Base-by-base conservation (phyloP, 2,888 invertebrate species). In the Junonia oenone region DNA sequence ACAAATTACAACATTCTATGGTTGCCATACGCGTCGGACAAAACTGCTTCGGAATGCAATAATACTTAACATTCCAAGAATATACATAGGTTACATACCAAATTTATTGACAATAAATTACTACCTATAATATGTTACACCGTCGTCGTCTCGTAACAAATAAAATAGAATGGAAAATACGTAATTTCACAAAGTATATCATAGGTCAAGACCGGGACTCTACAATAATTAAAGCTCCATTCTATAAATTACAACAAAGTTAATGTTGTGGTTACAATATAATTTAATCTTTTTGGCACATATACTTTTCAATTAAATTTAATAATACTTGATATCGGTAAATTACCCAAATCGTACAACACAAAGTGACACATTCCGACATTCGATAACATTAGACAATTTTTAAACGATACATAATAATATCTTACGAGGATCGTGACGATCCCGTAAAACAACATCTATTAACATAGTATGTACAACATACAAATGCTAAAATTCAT, bases 191-290 rank as follows among this genome's bases (percentile, higher is more conserved):
- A 17, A 48, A 49, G 48, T 45, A 51, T 38, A 43, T 45, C 19
- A 71, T 72, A 70, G 65, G 63, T 68, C 71, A 81, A 79, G 78
- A 81, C 76, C 75, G 67, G 78, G 74, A 81, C 81, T 83, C 85
- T 84, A 85, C 79, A 76, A 84, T 89, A 87, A 86, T 90, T 90
- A 90, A 90, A 90, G 89, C 89, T 90, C 84, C 85, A 85, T 83
- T 58, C 58, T 60, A 45, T 53, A 45, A 56, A 61, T 49, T 53
- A 58, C 55, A 46, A 55, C 51, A 56, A 52, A 59, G 45, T 59
- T 59, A 13, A 45, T 56, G 15, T 38, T 40, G 38, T 49, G 27
- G 45, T 37, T 45, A 35, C 15, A 51, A 26, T 52, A 58, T 56
- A 46, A 57, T 60, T 45, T n/a, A 51, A 55, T 51, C 46, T 53